phyloP scores from a whole-genome alignment of 30 jellyfish, hydroid and myxozoan genomes.

The Mastigias papua region DNA sequence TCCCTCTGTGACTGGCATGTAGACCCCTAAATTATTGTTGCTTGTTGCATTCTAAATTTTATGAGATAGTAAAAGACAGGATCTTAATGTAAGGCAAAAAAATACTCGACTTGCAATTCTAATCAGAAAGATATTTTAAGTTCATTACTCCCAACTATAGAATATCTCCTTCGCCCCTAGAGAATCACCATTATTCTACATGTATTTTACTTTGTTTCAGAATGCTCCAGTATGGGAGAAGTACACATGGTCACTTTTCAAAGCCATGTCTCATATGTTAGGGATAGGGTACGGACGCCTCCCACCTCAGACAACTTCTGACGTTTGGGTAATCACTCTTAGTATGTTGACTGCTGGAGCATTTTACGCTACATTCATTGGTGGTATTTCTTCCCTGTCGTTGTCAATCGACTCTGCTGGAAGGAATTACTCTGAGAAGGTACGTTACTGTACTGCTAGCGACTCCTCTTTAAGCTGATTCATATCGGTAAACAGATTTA shows the following conservation, averaged over 20 bases:
- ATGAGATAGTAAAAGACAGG: too few relatives aligned
- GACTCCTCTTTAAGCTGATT: too few relatives aligned
- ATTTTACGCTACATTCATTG: slow-evolving; percentile 91
- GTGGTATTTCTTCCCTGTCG: slow-evolving; percentile 76
- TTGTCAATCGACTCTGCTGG: slow-evolving; percentile 90
- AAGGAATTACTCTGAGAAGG: slow-evolving; percentile 87
- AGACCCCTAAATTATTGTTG: too few relatives aligned
- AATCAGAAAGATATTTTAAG: too few relatives aligned
- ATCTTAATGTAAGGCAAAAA: too few relatives aligned
- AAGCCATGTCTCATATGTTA: slow-evolving; percentile 94
- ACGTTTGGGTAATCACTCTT: slow-evolving; percentile 70
- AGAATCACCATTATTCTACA: background rate
- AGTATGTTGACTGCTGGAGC: slow-evolving; percentile 96
- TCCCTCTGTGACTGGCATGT: too few relatives aligned
- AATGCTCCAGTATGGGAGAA: slow-evolving; percentile 75
- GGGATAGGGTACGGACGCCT: slow-evolving; percentile 95
- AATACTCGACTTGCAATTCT: too few relatives aligned
- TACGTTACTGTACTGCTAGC: too few relatives aligned
- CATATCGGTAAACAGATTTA: too few relatives aligned
- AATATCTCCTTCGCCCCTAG: too few relatives aligned
- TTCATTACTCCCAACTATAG: too few relatives aligned
- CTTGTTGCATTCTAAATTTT: too few relatives aligned
- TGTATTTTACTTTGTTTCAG: slow-evolving; percentile 19
- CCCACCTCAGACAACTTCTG: slow-evolving; percentile 73
- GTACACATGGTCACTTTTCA: slow-evolving; percentile 92